Evolutionary conservation across 2,888 invertebrate species (phyloP).

Genomic region (Neoitamus cyanurus): DNA sequence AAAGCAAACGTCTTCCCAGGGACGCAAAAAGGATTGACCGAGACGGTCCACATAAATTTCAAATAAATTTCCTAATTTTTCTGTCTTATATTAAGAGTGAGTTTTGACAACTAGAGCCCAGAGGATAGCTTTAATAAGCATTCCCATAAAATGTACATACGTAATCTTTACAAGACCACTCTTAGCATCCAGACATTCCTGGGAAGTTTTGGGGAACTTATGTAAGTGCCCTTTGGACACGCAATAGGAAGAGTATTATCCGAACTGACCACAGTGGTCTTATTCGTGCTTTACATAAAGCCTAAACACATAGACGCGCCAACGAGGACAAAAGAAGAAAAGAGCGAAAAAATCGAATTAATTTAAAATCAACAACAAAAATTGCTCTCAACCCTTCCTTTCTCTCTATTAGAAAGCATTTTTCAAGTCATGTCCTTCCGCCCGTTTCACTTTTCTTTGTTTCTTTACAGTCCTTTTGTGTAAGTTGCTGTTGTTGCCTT

Average conservation of each 20-base stretch:
- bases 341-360: constrained; percentile 49
- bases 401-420: constrained; percentile 50
- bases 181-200: not conserved
- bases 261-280: not conserved
- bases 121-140: not conserved
- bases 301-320: not conserved
- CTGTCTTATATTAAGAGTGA: not conserved
- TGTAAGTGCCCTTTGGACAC: not conserved
- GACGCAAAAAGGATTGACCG: not conserved
- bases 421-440: constrained; percentile 53
- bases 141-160: not conserved
- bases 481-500: constrained; percentile 38
- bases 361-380: constrained; percentile 52
- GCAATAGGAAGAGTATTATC: not conserved
- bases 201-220: not conserved
- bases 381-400: constrained; percentile 48
- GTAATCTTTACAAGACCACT: not conserved
- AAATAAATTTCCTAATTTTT: constrained; percentile 17
- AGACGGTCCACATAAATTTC: not conserved
- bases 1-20: not conserved
- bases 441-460: constrained; percentile 49
- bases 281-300: constrained; percentile 23
- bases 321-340: constrained; percentile 30
- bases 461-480: constrained; percentile 47
- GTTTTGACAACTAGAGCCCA: not conserved